Base-by-base conservation (phyloP, 2,113 vertebrate species). In the Microcebus ravelobensis region DNA sequence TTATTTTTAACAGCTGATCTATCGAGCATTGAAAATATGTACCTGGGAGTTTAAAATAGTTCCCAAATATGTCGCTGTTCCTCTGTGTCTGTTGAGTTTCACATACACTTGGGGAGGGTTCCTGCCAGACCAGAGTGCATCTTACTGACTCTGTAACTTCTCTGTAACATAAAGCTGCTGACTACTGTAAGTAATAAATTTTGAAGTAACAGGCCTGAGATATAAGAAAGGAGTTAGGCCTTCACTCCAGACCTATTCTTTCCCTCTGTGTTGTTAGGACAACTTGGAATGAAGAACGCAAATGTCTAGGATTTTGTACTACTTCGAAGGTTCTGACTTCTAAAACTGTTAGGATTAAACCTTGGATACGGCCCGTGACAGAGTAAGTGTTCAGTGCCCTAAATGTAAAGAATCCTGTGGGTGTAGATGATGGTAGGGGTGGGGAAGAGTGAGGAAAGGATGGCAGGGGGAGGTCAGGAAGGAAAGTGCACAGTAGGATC, bases 131-230 rank as follows among this genome's bases (percentile, higher is more conserved):
- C 21, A 36, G 21, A 74, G 59, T 68, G 11, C 50, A 73, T 12
- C 39, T 10, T 6, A 57, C 36, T 17, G 1, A 63, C 42, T 90
- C 63, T 34, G 3, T 25, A 68, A 80, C 11, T 65, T 27, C 48
- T 31, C 76, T 39, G 20, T 87, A 57, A 63, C 25, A 70, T 0
- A 67, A 25, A 91, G 25, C 39, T 71, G 59, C 39, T 57, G 63
- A 57, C 70, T 45, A 36, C 92, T 68, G 36, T 45, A 65, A 80
- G 31, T 61, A 70, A 89, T 29, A 76, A 65, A 92, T n/a, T 81
- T 88, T 74, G 52, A 91, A 97, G n/a, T 79, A 9, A 89, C 84
- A 70, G 87, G 31, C 71, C 79, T 83, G 68, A 93, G 86, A 18
- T 25, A 12, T 27, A 76, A 94, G 52, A 55, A 70, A 88, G 71